A percentile compares a stretch with the other conserved stretches of the same genome.
Conservation (phyloP, 1,140 invertebrate species). For the Mycetomoellerius zeteki region DNA sequence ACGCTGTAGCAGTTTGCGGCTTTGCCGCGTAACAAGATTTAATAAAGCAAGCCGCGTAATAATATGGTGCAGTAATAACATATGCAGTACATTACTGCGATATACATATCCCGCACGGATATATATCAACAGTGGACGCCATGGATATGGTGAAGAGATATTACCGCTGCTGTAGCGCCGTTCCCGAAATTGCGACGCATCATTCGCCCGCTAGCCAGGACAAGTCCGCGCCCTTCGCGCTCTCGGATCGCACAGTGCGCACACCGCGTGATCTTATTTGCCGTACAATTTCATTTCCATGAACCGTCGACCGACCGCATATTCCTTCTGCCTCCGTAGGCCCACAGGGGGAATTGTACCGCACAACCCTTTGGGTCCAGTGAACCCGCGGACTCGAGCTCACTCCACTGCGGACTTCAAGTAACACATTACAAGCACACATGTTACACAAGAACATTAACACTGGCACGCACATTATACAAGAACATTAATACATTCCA, state of each 20-base stretch:
- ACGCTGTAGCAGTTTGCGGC: conserved; percentile 76
- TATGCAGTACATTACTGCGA: conserved; percentile 66
- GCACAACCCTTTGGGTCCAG: too few relatives aligned
- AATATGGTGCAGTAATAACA: conserved; percentile 75
- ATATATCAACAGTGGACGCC: conserved; percentile 54
- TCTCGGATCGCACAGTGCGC: neutral
- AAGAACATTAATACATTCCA: too few relatives aligned
- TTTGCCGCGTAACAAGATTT: conserved; percentile 76
- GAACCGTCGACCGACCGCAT: neutral
- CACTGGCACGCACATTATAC: too few relatives aligned
- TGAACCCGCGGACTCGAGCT: too few relatives aligned
- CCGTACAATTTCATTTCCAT: conserved; percentile 51
- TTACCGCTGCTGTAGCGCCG: conserved; percentile 19
- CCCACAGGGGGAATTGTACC: too few relatives aligned
- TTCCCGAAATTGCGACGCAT: conserved; percentile 53
- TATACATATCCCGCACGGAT: conserved; percentile 47
- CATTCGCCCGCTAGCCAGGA: neutral
- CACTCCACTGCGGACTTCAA: too few relatives aligned
- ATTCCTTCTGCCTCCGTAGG: conserved; percentile 10
- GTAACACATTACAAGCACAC: too few relatives aligned
- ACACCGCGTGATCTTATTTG: conserved; percentile 41
- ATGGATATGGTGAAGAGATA: conserved; percentile 34
- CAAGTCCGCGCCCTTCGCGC: neutral
- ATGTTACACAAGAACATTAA: too few relatives aligned
- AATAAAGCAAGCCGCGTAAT: conserved; percentile 77